Conservation (phyloP, 2,888 invertebrate species). For the Athalia circularis region DNA sequence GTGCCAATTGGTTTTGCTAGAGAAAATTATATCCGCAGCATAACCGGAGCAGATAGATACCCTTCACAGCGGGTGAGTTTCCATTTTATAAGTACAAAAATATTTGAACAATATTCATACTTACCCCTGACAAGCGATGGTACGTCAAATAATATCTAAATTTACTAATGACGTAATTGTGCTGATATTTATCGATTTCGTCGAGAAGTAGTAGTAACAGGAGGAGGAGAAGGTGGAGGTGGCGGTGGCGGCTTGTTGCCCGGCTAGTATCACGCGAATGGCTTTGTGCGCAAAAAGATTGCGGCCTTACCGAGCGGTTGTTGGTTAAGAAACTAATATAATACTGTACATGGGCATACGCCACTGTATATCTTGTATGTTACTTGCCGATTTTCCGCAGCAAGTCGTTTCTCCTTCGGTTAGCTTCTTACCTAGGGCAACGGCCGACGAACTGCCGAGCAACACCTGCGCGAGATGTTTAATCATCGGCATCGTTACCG, state of each 20-base stretch:
- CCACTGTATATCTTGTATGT: slow-evolving; percentile 24
- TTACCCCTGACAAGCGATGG: not conserved
- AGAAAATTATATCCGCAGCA: not conserved
- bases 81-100: not conserved
- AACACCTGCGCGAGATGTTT: slow-evolving; percentile 36
- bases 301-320: slow-evolving; percentile 25
- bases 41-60: slow-evolving; percentile 29
- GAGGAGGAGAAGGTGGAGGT: too few species aligned
- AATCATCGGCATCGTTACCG: slow-evolving; percentile 15
- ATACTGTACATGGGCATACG: slow-evolving; percentile 3
- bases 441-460: slow-evolving; percentile 28
- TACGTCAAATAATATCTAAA: not conserved
- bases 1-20: slow-evolving; percentile 28
- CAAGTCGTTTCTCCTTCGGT: slow-evolving; percentile 15
- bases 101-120: not conserved
- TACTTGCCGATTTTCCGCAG: slow-evolving; percentile 38
- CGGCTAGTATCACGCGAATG: not conserved
- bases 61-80: slow-evolving; percentile 36
- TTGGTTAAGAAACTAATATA: not conserved
- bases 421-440: slow-evolving; percentile 42
- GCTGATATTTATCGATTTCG: slow-evolving; percentile 27
- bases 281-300: slow-evolving; percentile 21
- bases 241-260: too few species aligned
- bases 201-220: not conserved
- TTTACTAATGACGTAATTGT: slow-evolving; percentile 17